phyloP scores from a whole-genome alignment of 2,888 invertebrate species.

The Hypercompe scribonia region DNA sequence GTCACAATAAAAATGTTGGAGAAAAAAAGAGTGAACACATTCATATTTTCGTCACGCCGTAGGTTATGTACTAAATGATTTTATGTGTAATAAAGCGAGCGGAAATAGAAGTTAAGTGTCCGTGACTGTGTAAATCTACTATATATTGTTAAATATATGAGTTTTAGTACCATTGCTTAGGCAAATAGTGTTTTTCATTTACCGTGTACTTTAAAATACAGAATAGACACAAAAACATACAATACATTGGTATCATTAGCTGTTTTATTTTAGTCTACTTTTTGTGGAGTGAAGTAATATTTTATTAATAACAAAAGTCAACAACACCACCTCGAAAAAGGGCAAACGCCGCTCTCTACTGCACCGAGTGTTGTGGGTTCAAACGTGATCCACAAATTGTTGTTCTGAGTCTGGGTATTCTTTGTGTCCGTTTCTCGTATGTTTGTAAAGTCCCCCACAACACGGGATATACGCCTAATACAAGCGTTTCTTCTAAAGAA shows the following conservation, averaged over 20 bases:
- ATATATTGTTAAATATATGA: background rate
- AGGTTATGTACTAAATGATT: no score
- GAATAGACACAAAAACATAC: background rate
- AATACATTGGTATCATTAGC: background rate
- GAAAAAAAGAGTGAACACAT: no score
- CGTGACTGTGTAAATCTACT: background rate
- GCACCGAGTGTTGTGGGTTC: no score
- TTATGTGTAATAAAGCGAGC: background rate
- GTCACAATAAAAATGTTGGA: no score
- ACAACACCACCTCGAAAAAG: background rate
- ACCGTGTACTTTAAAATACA: background rate
- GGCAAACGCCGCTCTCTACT: no score
- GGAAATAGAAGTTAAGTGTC: background rate
- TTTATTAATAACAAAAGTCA: conserved; percentile 12
- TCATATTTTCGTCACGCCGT: no score
- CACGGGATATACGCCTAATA: no score
- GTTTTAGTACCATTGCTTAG: background rate
- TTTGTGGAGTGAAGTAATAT: background rate
- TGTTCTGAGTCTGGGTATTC: no score
- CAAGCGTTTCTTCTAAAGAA: no score
- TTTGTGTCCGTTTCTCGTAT: no score
- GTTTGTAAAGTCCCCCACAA: no score
- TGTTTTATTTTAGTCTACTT: conserved; percentile 10
- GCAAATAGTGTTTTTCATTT: background rate
- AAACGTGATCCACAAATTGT: no score